Evolutionary conservation across 2,797 vertebrate genomes (phyloP), one percentile per base, ranked within the genome.

Genomic region (Cossypha caffra): DNA sequence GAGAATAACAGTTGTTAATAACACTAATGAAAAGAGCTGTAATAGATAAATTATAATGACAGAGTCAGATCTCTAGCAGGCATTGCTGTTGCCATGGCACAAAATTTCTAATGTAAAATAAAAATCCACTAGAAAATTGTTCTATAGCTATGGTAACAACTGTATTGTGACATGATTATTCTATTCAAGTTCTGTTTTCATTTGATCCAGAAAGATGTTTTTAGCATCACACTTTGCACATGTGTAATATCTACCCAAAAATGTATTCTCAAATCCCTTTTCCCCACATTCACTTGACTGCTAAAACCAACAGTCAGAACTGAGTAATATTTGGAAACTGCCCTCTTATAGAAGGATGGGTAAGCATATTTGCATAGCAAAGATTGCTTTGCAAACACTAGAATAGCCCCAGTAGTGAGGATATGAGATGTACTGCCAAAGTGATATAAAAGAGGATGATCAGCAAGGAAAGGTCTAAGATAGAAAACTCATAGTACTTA

Each of bases 11-110:
- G 64, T 82, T 95, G 88, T 91, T 97, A 97, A 95, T 82, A 95
- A 29, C 33, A 72, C 84, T 91, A 95, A 96, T 77, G 84, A 51
- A 94, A 89, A 95, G 91, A 97, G 94, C 93, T 71, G 52, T 92
- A 96, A 97, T 75, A 96, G 93, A 97, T 85, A 96, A 96, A 94
- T 96, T 96, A 75, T 78, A 96, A 88, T 19, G 77, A 91, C 74
- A 61, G 73, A 82, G n/a, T 86, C 91, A 89, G 79, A 93, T 88
- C 97, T 97, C 86, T 94, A 95, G 94, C 79, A 92, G 94, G 71
- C 82, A 84, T 45, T 93, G 86, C 68, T 93, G 98, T 98, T 98
- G 93, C 97, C 96, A 97, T 97, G 97, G 97, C 47, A 96, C 94
- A 85, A 86, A 67, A 64, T 88, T 96, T 80, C 84, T 79, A 92